A percentile compares a stretch with the other conserved stretches of the same genome.
phyloP scores from a whole-genome alignment of 2,113 vertebrate genomes.

The Eulemur macaco region DNA sequence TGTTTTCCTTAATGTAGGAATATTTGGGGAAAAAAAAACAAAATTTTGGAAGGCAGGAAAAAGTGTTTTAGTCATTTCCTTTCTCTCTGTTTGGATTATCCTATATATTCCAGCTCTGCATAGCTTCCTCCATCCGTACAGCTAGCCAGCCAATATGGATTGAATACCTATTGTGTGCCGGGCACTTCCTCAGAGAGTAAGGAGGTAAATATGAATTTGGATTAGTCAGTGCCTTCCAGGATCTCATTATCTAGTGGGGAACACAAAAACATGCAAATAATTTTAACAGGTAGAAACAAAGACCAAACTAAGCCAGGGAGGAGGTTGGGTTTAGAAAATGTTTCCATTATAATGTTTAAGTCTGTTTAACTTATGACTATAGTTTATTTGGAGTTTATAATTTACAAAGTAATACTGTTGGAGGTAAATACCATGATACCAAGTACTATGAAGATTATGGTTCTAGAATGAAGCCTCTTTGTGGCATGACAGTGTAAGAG shows the following conservation, averaged over 20 bases:
- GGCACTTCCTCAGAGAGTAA: neutral
- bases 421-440: neutral
- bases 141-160: neutral
- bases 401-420: neutral
- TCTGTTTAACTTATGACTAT: neutral
- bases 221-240: neutral
- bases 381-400: constrained; percentile 25
- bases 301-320: neutral
- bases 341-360: neutral
- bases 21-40: neutral
- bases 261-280: neutral
- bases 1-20: neutral
- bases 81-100: neutral
- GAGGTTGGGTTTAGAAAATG: neutral
- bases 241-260: neutral
- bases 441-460: neutral
- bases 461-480: neutral
- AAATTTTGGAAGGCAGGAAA: neutral
- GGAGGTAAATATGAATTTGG: neutral
- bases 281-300: constrained; percentile 44
- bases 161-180: neutral
- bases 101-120: neutral
- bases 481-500: neutral
- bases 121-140: neutral
- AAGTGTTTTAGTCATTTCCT: neutral